These are phyloP conservation scores for Polyploca ridens DNA, from an alignment of 2,888 invertebrate species.

Conservation along the genomic window DNA sequence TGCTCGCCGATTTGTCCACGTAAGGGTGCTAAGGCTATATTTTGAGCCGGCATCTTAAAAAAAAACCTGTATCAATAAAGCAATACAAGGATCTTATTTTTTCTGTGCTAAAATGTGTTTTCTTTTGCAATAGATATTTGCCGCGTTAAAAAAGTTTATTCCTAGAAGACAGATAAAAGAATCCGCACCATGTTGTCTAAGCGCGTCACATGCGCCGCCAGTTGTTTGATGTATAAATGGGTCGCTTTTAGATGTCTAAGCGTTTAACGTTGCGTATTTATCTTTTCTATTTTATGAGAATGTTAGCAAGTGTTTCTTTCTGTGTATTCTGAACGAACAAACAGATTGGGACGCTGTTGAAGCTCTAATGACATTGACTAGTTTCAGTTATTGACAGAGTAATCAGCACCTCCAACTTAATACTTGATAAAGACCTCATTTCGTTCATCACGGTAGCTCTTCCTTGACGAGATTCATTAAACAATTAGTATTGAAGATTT, in stretches of 20 bases:
- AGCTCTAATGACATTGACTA: background rate
- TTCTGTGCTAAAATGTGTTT: no score
- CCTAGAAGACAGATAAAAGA: background rate
- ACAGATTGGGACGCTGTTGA: background rate
- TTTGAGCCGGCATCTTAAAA: no score
- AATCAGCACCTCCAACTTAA: no score
- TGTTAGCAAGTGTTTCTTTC: background rate
- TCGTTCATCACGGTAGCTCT: no score
- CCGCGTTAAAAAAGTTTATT: background rate
- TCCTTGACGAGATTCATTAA: no score
- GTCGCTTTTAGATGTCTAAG: constrained; percentile 12
- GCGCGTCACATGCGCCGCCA: background rate
- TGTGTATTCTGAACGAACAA: background rate
- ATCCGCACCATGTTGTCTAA: background rate
- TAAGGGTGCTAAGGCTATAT: no score
- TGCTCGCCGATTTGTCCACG: no score
- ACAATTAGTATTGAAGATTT: no score
- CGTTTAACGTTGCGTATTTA: constrained; percentile 8
- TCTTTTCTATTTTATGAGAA: constrained; percentile 3
- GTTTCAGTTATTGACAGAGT: no score
- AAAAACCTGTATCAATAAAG: no score
- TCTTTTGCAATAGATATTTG: background rate
- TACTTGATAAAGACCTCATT: no score
- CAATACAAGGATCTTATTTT: no score
- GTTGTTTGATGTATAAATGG: constrained; percentile 8